Evolutionary conservation across 2,888 invertebrate species (phyloP).

Genomic region (Pristionchus arcanus): DNA sequence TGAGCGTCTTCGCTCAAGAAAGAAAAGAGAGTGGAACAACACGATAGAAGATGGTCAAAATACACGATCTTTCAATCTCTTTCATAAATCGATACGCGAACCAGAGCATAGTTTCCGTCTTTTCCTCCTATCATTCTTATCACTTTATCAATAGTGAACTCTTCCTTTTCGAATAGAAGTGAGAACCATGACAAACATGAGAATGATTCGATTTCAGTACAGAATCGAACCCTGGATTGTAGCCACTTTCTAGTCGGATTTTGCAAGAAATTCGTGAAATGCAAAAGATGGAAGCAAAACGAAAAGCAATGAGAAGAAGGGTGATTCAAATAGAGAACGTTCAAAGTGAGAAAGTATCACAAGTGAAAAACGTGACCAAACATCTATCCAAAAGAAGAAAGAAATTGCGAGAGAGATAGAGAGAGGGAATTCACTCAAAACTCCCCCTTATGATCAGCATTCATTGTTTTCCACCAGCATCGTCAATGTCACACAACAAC

Average conservation of each 20-base stretch:
- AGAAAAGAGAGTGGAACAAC: neutral
- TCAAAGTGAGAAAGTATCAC: neutral
- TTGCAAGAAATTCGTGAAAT: neutral
- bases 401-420: neutral
- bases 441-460: slow-evolving; percentile 14
- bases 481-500: slow-evolving; percentile 13
- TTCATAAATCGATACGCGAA: neutral
- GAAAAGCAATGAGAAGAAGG: neutral
- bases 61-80: neutral
- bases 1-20: neutral
- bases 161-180: slow-evolving; percentile 13
- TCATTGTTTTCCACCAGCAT: slow-evolving; percentile 35
- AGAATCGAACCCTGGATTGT: neutral
- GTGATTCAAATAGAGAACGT: neutral
- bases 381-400: neutral
- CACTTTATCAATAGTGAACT: slow-evolving; percentile 22
- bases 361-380: neutral
- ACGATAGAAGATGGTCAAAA: neutral
- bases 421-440: neutral
- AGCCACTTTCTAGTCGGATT: neutral
- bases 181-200: neutral
- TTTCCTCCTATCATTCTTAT: neutral
- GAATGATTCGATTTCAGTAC: neutral
- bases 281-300: neutral
- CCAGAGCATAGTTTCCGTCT: neutral